These are phyloP conservation scores for Hyposoter dolosus DNA, from an alignment of 2,888 invertebrate species.

Conservation along the genomic window DNA sequence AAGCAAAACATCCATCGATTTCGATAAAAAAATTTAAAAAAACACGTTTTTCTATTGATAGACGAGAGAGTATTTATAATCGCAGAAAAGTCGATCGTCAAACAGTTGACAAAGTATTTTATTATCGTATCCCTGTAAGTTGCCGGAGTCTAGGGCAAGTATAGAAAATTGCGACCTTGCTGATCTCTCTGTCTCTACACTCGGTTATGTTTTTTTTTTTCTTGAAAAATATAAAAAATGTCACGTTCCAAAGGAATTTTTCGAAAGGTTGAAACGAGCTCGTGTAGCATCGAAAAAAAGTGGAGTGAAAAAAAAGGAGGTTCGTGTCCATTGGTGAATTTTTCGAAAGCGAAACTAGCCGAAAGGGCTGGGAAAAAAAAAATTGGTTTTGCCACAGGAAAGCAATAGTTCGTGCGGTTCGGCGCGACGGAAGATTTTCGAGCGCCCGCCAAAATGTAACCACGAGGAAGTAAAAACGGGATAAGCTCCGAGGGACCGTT, in stretches of 20 bases:
- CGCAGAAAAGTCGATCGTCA: background rate
- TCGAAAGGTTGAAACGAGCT: background rate
- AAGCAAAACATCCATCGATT: background rate
- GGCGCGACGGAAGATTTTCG: constrained; percentile 20
- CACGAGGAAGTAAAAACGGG: background rate
- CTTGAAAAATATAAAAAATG: background rate
- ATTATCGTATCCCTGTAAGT: background rate
- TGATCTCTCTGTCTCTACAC: background rate
- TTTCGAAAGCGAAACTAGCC: background rate
- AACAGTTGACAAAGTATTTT: background rate
- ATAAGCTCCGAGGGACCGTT: background rate
- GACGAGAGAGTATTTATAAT: background rate
- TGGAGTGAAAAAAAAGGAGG: background rate
- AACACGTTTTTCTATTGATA: too few species aligned
- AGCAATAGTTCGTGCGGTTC: constrained; percentile 21
- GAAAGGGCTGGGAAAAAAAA: background rate
- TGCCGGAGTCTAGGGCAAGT: background rate
- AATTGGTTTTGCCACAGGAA: constrained; percentile 6
- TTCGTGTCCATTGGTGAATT: background rate
- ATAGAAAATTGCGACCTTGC: background rate
- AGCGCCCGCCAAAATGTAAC: constrained; percentile 2
- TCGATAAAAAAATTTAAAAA: background rate
- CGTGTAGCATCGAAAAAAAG: background rate
- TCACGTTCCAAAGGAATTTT: background rate
- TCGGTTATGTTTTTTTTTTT: background rate